These are phyloP conservation scores for Grammomys dolichurus DNA, from an alignment of 2,113 vertebrate species.

Conservation along the genomic window DNA sequence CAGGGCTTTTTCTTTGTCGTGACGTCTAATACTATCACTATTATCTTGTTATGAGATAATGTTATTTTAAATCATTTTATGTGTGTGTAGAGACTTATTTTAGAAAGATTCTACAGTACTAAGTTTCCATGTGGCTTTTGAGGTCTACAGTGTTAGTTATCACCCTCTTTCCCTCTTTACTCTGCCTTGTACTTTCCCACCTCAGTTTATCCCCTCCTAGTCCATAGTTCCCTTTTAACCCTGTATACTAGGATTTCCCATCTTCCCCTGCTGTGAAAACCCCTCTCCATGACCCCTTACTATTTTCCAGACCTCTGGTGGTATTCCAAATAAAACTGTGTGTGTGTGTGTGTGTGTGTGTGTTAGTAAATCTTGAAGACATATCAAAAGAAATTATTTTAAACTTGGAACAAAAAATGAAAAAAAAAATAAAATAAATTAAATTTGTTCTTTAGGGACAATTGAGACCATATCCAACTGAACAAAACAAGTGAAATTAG, in stretches of 20 bases:
- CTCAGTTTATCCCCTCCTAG: background rate
- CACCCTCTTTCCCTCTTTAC: background rate
- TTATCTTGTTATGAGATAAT: background rate
- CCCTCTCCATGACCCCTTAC: background rate
- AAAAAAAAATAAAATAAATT: slow-evolving; percentile 15
- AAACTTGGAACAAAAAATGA: background rate
- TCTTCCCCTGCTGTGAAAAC: background rate
- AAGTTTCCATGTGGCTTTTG: background rate
- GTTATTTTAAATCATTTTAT: background rate
- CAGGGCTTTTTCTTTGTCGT: background rate
- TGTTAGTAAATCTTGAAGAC: background rate
- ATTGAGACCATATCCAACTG: background rate
- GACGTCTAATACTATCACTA: background rate
- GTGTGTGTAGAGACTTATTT: background rate
- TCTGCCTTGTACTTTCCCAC: background rate
- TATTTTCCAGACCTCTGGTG: background rate
- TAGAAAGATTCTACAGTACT: background rate
- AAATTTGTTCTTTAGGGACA: background rate
- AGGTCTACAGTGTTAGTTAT: background rate
- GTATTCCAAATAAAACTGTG: background rate
- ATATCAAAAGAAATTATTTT: background rate
- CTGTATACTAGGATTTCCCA: background rate
- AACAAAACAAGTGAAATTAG: background rate
- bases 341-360: no score
- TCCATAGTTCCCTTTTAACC: background rate